Percentiles rank a stretch among this genome's conserved stretches.
phyloP scores from a whole-genome alignment of 1,140 invertebrate genomes.

The Mamestra configurata region DNA sequence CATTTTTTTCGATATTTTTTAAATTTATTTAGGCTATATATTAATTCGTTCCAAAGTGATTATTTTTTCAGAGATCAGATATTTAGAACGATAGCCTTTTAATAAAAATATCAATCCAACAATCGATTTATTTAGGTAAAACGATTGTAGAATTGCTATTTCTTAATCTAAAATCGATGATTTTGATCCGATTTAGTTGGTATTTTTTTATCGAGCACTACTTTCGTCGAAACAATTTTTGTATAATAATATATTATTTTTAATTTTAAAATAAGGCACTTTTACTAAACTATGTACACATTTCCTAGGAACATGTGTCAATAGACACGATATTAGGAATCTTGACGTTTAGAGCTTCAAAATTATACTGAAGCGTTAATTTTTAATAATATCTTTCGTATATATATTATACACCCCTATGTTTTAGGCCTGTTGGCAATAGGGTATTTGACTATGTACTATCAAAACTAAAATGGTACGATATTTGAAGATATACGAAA shows the following conservation, averaged over 20 bases:
- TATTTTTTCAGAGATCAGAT: background rate
- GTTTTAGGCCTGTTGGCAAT: too few species aligned
- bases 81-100: constrained; percentile 2
- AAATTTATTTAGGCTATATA: background rate
- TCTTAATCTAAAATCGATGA: too few species aligned
- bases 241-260: background rate
- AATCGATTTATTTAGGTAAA: too few species aligned
- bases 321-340: background rate
- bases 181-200: too few species aligned
- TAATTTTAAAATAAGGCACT: constrained; percentile 33
- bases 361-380: background rate
- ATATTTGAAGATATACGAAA: too few species aligned
- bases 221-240: too few species aligned
- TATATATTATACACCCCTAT: too few species aligned
- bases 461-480: too few species aligned
- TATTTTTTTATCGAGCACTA: too few species aligned
- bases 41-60: background rate
- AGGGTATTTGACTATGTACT: too few species aligned
- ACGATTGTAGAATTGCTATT: too few species aligned
- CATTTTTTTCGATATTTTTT: background rate
- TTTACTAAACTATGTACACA: constrained; percentile 14
- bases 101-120: background rate
- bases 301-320: constrained; percentile 14
- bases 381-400: background rate
- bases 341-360: background rate